Percentiles rank a stretch among this genome's conserved stretches.
Evolutionary conservation across 2,113 vertebrate species (phyloP).

Genomic region (Lichenostomus cassidix): DNA sequence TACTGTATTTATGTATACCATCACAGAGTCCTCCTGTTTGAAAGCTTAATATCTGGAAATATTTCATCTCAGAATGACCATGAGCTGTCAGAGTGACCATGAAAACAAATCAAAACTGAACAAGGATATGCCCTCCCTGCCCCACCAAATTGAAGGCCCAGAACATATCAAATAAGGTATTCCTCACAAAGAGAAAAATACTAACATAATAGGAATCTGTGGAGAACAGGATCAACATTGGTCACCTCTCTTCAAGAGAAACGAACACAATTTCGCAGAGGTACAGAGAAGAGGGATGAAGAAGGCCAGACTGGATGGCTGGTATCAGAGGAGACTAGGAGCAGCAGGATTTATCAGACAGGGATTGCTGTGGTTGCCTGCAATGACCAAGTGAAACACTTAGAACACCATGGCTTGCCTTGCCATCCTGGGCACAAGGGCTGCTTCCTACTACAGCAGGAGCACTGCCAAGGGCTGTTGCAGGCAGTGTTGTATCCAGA

Average conservation of each 20-base stretch:
- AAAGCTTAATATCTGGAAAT: neutral
- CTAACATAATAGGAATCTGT: neutral
- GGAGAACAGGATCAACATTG: neutral
- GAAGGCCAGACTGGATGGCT: neutral
- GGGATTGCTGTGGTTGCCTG: neutral
- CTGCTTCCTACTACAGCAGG: neutral
- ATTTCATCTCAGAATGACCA: neutral
- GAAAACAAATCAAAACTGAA: neutral
- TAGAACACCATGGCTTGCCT: neutral
- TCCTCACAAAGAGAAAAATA: neutral
- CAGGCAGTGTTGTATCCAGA: neutral
- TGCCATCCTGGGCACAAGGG: neutral
- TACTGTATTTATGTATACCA: neutral
- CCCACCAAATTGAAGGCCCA: neutral
- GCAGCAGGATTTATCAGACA: neutral
- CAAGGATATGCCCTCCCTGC: neutral
- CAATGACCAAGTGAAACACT: accelerated
- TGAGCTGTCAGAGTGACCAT: neutral
- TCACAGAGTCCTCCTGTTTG: neutral
- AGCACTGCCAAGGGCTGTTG: neutral
- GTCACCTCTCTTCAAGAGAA: neutral
- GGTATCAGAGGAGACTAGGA: neutral
- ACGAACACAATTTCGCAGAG: neutral
- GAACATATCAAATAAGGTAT: neutral
- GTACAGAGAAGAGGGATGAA: neutral